Evolutionary conservation across 2,797 vertebrate species (phyloP).

Genomic region (Liparis tanakae): DNA sequence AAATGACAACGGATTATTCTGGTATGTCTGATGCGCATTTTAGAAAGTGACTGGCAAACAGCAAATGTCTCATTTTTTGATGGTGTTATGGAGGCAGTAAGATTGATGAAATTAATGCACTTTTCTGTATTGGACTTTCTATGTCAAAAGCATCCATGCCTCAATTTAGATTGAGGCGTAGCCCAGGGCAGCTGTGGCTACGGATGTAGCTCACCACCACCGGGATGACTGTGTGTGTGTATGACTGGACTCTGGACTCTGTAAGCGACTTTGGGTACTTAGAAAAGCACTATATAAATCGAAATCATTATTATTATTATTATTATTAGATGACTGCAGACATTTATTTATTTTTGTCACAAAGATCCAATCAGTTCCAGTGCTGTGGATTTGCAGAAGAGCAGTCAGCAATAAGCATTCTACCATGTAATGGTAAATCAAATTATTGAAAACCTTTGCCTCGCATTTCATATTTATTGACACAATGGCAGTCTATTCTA

Average conservation of each 20-base stretch:
- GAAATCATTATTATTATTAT: too few species aligned
- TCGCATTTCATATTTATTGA: conserved; percentile 64
- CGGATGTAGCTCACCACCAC: too few species aligned
- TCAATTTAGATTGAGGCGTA: too few species aligned
- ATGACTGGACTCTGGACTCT: too few species aligned
- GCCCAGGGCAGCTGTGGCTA: too few species aligned
- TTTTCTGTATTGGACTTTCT: conserved; percentile 43
- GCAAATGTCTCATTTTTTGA: conserved; percentile 39
- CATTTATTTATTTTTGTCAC: neutral
- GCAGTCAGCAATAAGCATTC: conserved; percentile 39
- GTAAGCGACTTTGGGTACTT: too few species aligned
- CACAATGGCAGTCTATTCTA: conserved; percentile 65
- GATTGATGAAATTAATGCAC: conserved; percentile 45
- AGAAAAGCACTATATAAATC: too few species aligned
- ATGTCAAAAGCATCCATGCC: conserved; percentile 34
- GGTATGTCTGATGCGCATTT: conserved; percentile 12
- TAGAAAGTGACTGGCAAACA: conserved; percentile 38
- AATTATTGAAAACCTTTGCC: conserved; percentile 62
- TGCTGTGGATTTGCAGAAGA: conserved; percentile 36
- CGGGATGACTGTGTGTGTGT: too few species aligned
- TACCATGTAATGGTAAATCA: conserved; percentile 55
- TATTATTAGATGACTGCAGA: conserved; percentile 37
- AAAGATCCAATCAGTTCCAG: conserved; percentile 49
- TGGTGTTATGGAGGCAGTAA: conserved; percentile 40
- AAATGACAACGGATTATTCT: conserved; percentile 42